phyloP scores from a whole-genome alignment of 2,113 vertebrate genomes.

The Illadopsis cleaveri region DNA sequence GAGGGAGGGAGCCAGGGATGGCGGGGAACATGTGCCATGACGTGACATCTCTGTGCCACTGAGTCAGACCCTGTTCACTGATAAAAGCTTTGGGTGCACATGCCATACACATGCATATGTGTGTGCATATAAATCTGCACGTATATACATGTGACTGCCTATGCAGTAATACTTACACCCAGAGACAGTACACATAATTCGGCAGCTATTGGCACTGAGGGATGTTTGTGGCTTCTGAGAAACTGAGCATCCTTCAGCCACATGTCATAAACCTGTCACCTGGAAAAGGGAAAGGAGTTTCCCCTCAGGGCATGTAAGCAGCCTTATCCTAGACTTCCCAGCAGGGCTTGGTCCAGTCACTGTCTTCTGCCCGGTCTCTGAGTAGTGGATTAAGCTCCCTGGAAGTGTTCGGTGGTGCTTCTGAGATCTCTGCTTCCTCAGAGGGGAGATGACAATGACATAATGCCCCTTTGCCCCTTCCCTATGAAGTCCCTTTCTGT shows the following conservation, averaged over 20 bases:
- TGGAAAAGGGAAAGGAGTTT: not conserved
- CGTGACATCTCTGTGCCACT: not conserved
- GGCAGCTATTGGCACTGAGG: not conserved
- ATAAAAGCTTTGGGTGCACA: not conserved
- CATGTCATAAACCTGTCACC: not conserved
- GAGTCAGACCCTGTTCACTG: accelerated
- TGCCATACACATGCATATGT: accelerated
- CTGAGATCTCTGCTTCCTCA: not conserved
- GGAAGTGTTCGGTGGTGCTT: not conserved
- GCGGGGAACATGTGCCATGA: accelerated
- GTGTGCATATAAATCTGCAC: accelerated
- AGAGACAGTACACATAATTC: accelerated
- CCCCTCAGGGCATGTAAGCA: not conserved
- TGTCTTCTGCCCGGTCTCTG: not conserved
- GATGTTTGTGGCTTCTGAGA: not conserved
- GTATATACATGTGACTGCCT: not conserved
- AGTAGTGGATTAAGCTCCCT: not conserved
- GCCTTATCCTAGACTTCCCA: not conserved
- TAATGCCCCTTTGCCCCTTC: not conserved
- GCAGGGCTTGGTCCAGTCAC: not conserved
- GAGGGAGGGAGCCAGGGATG: not conserved
- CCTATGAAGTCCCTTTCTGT: not conserved
- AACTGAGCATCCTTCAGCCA: not conserved
- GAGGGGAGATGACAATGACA: not conserved
- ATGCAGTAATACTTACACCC: accelerated